phyloP scores from a whole-genome alignment of 2,888 invertebrate species.

The Lydus trimaculatus region DNA sequence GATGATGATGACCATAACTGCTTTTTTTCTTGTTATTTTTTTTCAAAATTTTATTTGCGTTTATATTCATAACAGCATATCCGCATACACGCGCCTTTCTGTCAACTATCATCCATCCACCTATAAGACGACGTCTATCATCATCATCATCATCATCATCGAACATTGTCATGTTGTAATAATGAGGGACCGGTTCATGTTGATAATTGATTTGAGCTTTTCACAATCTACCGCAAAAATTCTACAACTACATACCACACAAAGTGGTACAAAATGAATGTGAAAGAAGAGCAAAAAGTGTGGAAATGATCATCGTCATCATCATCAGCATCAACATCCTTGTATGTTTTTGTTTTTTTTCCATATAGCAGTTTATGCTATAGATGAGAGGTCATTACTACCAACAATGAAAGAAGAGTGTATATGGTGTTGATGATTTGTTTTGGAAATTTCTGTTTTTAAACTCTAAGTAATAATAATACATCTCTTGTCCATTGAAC shows the following conservation, averaged over 20 bases:
- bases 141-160: background rate
- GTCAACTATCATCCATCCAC: background rate
- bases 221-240: constrained; percentile 39
- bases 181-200: constrained; percentile 40
- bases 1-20: constrained; percentile 22
- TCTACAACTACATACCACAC: constrained; percentile 32
- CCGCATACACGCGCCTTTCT: constrained; percentile 26
- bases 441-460: background rate
- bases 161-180: constrained; percentile 18
- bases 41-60: constrained; percentile 1
- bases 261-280: background rate
- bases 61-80: constrained; percentile 28
- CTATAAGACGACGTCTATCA: constrained; percentile 4
- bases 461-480: too few species aligned
- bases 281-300: background rate
- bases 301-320: background rate
- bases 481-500: background rate
- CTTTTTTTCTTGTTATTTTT: constrained; percentile 27
- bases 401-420: background rate
- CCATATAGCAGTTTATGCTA: background rate
- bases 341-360: background rate
- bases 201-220: constrained; percentile 39
- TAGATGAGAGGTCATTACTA: background rate
- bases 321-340: background rate
- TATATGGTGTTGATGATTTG: background rate